Evolutionary conservation across 2,113 vertebrate species (phyloP).

Genomic region (Crocuta crocuta): DNA sequence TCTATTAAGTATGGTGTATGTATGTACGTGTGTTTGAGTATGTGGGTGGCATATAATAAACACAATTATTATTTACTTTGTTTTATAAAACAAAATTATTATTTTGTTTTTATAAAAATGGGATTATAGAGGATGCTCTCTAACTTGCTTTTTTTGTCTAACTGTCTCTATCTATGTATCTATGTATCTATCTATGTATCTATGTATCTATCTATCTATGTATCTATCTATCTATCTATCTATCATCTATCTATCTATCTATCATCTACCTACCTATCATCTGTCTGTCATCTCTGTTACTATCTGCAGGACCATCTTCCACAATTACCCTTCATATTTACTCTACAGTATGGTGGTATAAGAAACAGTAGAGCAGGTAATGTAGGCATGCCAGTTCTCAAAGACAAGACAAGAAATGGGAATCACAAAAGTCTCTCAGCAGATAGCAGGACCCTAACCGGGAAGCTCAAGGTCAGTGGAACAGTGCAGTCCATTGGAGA

Average conservation of each 20-base stretch:
- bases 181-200: neutral
- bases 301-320: neutral
- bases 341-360: neutral
- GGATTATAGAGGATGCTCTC: neutral
- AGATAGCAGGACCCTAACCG: neutral
- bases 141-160: neutral
- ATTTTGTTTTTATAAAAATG: constrained; percentile 1
- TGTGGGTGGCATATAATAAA: neutral
- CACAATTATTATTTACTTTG: neutral
- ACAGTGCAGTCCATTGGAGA: neutral
- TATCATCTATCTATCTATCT: neutral
- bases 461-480: neutral
- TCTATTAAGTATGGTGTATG: neutral
- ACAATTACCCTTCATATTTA: neutral
- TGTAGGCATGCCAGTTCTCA: neutral
- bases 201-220: neutral
- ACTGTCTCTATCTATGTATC: neutral
- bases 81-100: neutral
- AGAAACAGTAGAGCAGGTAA: neutral
- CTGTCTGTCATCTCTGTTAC: neutral
- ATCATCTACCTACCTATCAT: neutral
- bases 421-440: neutral
- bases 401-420: neutral
- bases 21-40: neutral
- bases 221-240: neutral